These are phyloP conservation scores for Melanerpes aurifrons DNA, from an alignment of 2,113 vertebrate genomes.

Conservation along the genomic window DNA sequence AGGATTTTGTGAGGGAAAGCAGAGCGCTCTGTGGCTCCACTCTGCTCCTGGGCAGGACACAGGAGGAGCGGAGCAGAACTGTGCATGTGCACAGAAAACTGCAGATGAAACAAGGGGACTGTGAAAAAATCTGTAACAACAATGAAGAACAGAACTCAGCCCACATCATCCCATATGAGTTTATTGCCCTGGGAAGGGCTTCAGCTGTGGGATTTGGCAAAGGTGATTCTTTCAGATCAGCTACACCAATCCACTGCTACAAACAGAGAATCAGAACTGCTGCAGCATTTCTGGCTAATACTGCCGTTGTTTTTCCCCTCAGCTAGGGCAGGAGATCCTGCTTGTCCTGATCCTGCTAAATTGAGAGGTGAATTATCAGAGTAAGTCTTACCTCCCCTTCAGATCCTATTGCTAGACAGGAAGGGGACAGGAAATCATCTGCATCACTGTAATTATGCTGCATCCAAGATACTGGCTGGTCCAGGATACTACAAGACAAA, in stretches of 20 bases:
- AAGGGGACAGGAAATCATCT: not conserved
- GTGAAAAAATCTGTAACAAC: constrained; percentile 35
- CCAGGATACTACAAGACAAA: not conserved
- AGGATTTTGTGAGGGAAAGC: not conserved
- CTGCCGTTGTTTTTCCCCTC: not conserved
- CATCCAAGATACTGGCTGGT: not conserved
- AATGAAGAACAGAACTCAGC: constrained; percentile 6
- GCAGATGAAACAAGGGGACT: constrained; percentile 11
- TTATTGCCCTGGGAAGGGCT: constrained; percentile 20
- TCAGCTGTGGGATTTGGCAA: constrained; percentile 20
- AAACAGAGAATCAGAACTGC: not conserved
- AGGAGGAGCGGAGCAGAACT: not conserved
- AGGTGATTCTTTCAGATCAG: constrained; percentile 14
- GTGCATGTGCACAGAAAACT: not conserved
- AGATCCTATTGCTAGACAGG: not conserved
- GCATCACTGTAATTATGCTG: not conserved
- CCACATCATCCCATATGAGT: not conserved
- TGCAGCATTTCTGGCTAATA: not conserved
- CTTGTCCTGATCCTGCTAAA: not conserved
- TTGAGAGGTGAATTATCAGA: not conserved
- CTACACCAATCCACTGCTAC: not conserved
- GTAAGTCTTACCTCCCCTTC: not conserved
- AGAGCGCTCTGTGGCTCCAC: not conserved
- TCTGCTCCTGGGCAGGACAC: not conserved
- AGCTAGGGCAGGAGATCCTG: not conserved